Conservation (phyloP, 2,888 invertebrate species). For the Penaeus monodon region DNA sequence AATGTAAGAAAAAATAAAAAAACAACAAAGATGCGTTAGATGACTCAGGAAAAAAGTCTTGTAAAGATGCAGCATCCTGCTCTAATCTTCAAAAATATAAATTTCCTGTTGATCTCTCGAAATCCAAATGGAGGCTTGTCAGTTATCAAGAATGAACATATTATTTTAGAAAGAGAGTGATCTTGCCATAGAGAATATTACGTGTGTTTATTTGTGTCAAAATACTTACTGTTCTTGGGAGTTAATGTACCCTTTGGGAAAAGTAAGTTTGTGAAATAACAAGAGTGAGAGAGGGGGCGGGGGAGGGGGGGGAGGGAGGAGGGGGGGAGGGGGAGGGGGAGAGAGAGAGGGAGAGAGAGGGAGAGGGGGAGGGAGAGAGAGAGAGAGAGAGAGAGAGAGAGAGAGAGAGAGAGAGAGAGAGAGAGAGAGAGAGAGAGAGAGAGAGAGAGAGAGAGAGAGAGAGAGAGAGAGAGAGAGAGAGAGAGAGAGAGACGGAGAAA, state of each 20-base stretch:
- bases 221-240: not conserved
- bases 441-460: not conserved
- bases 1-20: no score
- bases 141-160: no score
- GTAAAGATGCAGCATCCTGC: no score
- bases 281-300: not conserved
- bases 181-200: conserved; percentile 1
- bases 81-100: no score
- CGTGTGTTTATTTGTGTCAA: not conserved
- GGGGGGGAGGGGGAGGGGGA: not conserved
- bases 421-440: not conserved
- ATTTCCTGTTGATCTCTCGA: no score
- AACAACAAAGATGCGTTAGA: no score
- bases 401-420: conserved; percentile 5
- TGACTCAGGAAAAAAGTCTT: no score
- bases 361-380: not conserved
- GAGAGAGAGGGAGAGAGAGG: not conserved
- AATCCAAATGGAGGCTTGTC: no score
- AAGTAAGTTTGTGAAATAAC: not conserved
- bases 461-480: not conserved
- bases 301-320: not conserved
- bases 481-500: not conserved
- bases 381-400: not conserved
- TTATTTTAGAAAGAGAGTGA: not conserved
- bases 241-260: not conserved